These are phyloP conservation scores for Myiothlypis coronata DNA, from an alignment of 2,797 vertebrate genomes.

Conservation along the genomic window DNA sequence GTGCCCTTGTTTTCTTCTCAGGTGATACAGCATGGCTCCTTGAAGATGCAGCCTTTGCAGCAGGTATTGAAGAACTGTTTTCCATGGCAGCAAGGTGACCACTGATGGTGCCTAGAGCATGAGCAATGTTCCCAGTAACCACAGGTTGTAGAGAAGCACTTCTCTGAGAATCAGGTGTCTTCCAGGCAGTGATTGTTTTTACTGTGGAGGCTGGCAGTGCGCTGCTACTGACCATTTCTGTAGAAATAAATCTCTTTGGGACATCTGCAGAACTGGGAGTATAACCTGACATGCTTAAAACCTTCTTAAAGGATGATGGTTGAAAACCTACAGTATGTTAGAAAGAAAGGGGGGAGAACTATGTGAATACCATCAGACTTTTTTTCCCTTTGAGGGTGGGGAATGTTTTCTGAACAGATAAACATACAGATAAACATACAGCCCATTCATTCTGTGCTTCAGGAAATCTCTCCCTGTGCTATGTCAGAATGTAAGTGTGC, in stretches of 20 bases:
- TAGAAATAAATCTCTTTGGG: background rate
- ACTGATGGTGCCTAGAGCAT: background rate
- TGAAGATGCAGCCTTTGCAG: background rate
- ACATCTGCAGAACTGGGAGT: background rate
- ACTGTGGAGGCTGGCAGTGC: background rate
- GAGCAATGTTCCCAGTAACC: background rate
- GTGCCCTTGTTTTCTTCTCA: background rate
- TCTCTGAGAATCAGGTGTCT: background rate
- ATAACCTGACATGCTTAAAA: background rate
- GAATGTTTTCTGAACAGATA: background rate
- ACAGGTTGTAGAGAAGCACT: background rate
- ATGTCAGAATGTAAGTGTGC: background rate
- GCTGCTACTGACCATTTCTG: background rate
- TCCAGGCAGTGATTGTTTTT: background rate
- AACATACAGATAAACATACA: background rate
- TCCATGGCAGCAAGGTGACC: background rate
- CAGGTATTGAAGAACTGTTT: background rate
- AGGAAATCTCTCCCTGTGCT: background rate
- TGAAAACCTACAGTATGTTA: slow-evolving; percentile 26
- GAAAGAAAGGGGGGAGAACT: background rate
- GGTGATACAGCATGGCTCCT: background rate
- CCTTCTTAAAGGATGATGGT: background rate
- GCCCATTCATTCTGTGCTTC: background rate
- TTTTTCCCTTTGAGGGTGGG: background rate
- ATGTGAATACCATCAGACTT: background rate